Percentiles rank a stretch among this genome's conserved stretches.
Conservation (phyloP, 2,113 vertebrate species). For the Archocentrus centrarchus region DNA sequence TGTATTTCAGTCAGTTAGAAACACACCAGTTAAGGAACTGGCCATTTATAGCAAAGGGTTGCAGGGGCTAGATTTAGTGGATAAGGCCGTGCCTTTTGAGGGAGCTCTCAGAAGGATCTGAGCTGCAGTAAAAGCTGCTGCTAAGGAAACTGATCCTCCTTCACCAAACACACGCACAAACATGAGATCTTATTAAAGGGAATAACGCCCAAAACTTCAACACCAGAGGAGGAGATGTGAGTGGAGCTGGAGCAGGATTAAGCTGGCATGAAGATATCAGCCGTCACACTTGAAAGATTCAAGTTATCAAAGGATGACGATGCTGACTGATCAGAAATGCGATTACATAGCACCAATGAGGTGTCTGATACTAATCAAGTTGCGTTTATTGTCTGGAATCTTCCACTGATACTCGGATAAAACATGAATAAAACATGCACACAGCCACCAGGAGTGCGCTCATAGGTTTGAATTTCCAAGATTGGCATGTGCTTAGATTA, state of each 20-base stretch:
- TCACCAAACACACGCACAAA: conserved; percentile 44
- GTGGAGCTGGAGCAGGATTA: not conserved
- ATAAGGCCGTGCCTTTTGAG: conserved; percentile 2
- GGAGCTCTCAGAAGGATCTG: conserved; percentile 13
- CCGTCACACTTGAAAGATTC: not conserved
- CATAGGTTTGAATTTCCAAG: not conserved
- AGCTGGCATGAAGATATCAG: not conserved
- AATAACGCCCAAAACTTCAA: not conserved
- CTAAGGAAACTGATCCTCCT: conserved; percentile 41
- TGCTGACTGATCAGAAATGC: not conserved
- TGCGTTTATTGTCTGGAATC: not conserved
- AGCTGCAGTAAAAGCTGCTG: conserved; percentile 6
- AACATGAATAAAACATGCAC: not conserved
- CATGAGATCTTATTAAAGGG: conserved; percentile 27
- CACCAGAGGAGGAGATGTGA: not conserved
- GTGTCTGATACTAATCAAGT: not conserved
- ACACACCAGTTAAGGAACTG: not conserved
- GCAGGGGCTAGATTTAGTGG: conserved; percentile 9
- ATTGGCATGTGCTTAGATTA: not conserved
- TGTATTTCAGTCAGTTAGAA: not conserved
- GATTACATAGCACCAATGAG: not conserved
- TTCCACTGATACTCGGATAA: not conserved
- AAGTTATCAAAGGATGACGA: not conserved
- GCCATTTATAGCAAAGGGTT: conserved; percentile 52
- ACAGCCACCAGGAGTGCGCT: not conserved